A percentile compares a stretch with the other conserved stretches of the same genome.
Conservation (phyloP, 2,797 vertebrate genomes). For the Pangasius macronema region DNA sequence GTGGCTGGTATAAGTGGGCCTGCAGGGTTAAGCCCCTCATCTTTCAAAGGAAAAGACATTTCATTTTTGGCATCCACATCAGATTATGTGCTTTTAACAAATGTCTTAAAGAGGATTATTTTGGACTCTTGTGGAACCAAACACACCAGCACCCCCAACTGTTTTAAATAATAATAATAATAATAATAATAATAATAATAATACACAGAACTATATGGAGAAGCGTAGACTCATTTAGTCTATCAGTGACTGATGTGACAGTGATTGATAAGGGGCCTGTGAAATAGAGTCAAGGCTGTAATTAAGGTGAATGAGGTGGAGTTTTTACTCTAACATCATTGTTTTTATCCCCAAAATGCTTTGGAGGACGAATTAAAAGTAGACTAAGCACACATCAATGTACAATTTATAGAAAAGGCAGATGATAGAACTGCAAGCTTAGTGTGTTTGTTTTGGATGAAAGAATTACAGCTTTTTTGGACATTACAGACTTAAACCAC, state of each 20-base stretch:
- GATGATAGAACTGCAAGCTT: background rate
- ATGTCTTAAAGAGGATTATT: background rate
- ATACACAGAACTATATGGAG: background rate
- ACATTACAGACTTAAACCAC: background rate
- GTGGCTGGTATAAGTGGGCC: background rate
- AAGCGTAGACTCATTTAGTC: background rate
- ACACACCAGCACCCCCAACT: background rate
- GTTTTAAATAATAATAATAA: background rate
- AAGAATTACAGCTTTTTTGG: background rate
- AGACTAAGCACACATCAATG: background rate
- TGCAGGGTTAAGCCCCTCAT: background rate
- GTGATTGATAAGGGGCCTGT: background rate
- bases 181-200: background rate
- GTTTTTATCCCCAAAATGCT: background rate
- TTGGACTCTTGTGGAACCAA: background rate
- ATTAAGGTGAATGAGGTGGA: background rate
- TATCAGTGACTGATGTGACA: background rate
- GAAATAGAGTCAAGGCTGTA: background rate
- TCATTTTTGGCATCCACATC: background rate
- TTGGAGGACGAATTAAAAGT: background rate
- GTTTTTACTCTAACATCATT: background rate
- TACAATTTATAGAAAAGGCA: background rate
- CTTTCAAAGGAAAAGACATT: background rate
- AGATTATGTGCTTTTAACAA: conserved; percentile 1
- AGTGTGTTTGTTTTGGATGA: background rate